Base-by-base conservation (phyloP, 1,140 invertebrate species). In the Polypedilum vanderplanki region DNA sequence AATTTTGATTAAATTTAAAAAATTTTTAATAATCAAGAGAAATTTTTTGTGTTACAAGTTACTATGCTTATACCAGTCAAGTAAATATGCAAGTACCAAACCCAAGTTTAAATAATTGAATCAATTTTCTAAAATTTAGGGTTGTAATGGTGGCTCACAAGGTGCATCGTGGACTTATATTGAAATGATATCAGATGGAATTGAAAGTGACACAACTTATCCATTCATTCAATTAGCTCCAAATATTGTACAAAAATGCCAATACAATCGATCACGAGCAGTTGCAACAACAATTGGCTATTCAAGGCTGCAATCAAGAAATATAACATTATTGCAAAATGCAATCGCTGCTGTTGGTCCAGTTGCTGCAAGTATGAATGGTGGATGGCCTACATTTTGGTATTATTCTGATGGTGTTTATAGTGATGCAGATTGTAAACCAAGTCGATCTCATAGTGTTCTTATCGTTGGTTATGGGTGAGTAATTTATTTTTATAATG, bases 331-430 rank as follows among this genome's bases (percentile, higher is more conserved):
- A 75, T 82, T 96, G 91, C 24, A 91, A 91, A n/a, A 76, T 70
- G 18, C 18, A 18, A 20, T 70, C 8, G 65, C 65, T 10, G 18
- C 9, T 70, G 65, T 20, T 18, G 65, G 65, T 18, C 65, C 65
- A 8, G 7, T 87, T 18, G 83, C 85, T 20, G 83, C 85, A 73
- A 92, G 90, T 41, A 93, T 94, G 79, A 91, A 94, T 84, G 92
- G 90, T 41, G 88, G 89, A 22, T 89, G 89, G 74, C 81, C 85
- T 40, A 87, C 87, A 17, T 94, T 96, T 85, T 92, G 93, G 78
- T 87, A 92, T 77, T 94, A 94, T 80, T 84, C 83, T 3, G 80
- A 86, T 78, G 90, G 90, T 85, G 76, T 82, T 24, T 82, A 82
- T 74, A 79, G 77, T 67, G 81, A 82, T 70, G 17, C 65, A 70